Conservation (phyloP, 2,888 invertebrate genomes). For the Odontocerum albicorne region DNA sequence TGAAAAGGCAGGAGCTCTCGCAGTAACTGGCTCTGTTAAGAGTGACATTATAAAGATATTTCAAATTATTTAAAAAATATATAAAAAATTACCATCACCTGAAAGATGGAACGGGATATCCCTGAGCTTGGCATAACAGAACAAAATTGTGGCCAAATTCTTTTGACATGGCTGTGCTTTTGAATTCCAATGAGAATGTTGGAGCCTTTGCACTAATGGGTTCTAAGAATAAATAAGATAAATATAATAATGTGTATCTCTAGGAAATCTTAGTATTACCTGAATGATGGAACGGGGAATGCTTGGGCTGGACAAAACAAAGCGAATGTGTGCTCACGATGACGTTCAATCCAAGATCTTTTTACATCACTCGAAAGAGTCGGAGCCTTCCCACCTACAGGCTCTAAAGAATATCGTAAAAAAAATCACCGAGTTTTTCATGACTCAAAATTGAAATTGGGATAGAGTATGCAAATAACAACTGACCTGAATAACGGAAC, state of each 20-base stretch:
- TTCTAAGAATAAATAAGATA: slow-evolving; percentile 45
- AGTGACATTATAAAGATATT: background rate
- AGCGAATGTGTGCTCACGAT: slow-evolving; percentile 63
- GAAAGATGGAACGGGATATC: slow-evolving; percentile 66
- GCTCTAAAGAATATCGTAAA: slow-evolving; percentile 50
- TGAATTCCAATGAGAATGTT: slow-evolving; percentile 58
- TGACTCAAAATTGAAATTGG: slow-evolving; percentile 14
- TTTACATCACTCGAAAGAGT: slow-evolving; percentile 70
- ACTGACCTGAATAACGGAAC: slow-evolving; percentile 72
- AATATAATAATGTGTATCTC: slow-evolving; percentile 14
- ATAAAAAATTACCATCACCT: slow-evolving; percentile 57
- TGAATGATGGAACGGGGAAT: slow-evolving; percentile 62
- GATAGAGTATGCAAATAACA: slow-evolving; percentile 16
- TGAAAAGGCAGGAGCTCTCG: slow-evolving; percentile 55
- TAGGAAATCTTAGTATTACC: slow-evolving; percentile 20
- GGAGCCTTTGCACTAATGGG: slow-evolving; percentile 64
- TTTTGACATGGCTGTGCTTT: slow-evolving; percentile 62
- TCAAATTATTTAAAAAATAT: background rate
- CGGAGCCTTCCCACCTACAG: slow-evolving; percentile 72
- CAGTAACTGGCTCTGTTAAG: slow-evolving; percentile 51
- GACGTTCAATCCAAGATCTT: slow-evolving; percentile 68
- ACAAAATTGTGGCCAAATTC: slow-evolving; percentile 56
- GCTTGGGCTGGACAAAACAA: slow-evolving; percentile 78
- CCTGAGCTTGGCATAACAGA: slow-evolving; percentile 70
- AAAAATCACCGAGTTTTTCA: background rate